Evolutionary conservation across 2,797 vertebrate genomes (phyloP), one percentile per base, ranked within the genome.

Genomic region (Phataginus tetradactyla): DNA sequence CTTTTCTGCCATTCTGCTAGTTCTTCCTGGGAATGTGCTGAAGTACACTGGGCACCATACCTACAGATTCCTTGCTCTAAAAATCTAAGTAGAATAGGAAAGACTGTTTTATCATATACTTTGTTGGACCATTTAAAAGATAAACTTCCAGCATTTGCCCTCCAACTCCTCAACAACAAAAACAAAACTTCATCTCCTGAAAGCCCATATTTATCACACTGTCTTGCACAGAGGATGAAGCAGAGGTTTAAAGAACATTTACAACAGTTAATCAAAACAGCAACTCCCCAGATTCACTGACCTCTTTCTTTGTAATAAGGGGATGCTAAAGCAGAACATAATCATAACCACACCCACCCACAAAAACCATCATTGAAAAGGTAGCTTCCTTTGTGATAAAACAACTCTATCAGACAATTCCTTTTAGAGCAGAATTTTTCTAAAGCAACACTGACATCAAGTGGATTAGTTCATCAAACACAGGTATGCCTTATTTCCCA

Each of bases 1-100:
- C 99, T 99, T 83, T 99, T 99, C 98, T 99, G 99, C 99, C 99
- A 99, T 97, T 99, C 99, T 93, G 99, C 99, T 97, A 99, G 99
- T 98, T 99, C 99, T 94, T 99, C 99, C 98, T 99, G 99, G 86
- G 99, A 99, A 99, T 99, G 99, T 97, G 99, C 99, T 69, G 99
- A 99, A 69, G 99, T 99, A 98, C 99, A 99, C 98, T 99, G 99
- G 80, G 99, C 99, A 96, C 99, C 99, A 27, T 99, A 99, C 97
- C 99, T 99, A 98, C 99, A 99, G 96, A 99, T 99, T 72, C 99
- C 99, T 98, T 99, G 99, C 98, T 99, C 99, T 98, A 99, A 98
- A 98, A 99, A 99, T 98, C 99, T 99, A 97, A 95, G 97, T 18
- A 42, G 97, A 98, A 98, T 0, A 98, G 86, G 88, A 97, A 96